phyloP scores from a whole-genome alignment of 2,113 vertebrate genomes.

The Gorsachius goisagi region DNA sequence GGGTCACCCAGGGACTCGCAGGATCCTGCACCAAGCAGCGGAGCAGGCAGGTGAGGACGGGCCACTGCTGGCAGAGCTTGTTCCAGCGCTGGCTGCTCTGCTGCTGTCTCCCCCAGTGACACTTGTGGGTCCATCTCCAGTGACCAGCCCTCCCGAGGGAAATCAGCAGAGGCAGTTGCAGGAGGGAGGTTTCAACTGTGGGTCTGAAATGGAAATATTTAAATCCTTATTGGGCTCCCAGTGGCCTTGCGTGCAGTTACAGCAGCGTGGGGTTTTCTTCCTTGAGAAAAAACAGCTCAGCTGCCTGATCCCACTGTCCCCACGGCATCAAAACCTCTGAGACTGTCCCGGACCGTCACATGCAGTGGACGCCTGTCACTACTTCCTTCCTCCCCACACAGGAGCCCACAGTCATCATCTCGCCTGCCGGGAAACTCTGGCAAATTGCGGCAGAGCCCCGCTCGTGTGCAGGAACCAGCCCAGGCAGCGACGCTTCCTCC shows the following conservation, averaged over 20 bases:
- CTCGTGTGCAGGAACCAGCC: not conserved
- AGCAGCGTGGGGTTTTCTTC: not conserved
- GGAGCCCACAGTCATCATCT: not conserved
- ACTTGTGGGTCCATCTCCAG: not conserved
- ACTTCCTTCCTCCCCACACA: not conserved
- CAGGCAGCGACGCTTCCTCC: not conserved
- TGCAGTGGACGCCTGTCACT: not conserved
- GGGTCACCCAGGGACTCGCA: not conserved
- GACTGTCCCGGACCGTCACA: not conserved
- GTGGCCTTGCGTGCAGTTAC: not conserved
- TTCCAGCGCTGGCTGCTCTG: not conserved
- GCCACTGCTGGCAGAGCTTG: not conserved
- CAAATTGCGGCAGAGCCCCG: not conserved
- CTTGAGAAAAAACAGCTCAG: not conserved
- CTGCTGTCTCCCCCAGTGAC: not conserved
- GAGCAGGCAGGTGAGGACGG: not conserved
- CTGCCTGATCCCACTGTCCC: not conserved
- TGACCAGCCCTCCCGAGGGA: rapidly evolving
- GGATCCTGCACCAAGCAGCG: not conserved
- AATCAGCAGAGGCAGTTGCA: not conserved
- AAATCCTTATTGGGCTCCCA: not conserved
- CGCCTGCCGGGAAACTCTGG: not conserved
- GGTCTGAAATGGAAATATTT: not conserved
- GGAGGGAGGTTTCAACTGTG: not conserved
- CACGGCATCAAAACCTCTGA: not conserved